Evolutionary conservation across 1,140 invertebrate species (phyloP).

Genomic region (Notospermus geniculatus): DNA sequence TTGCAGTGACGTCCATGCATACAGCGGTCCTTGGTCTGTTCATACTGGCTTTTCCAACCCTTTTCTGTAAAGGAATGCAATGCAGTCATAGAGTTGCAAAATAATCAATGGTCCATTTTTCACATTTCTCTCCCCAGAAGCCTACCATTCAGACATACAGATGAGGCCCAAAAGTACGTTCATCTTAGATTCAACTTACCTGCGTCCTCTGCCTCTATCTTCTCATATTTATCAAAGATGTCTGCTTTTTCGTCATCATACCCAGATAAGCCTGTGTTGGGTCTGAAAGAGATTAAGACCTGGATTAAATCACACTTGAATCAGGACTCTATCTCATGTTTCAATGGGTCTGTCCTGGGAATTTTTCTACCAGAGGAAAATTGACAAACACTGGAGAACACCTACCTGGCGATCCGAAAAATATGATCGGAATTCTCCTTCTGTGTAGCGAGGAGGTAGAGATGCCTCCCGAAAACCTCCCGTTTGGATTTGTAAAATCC

Average conservation of each 20-base stretch:
- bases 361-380: too few species aligned
- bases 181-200: too few species aligned
- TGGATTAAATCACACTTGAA: too few species aligned
- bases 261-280: constrained; percentile 47
- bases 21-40: constrained; percentile 35
- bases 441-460: constrained; percentile 43
- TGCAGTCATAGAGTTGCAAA: too few species aligned
- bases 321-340: too few species aligned
- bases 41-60: constrained; percentile 41
- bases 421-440: constrained; percentile 44
- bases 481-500: constrained; percentile 46
- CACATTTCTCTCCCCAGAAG: too few species aligned
- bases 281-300: constrained; percentile 30
- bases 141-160: too few species aligned
- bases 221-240: constrained; percentile 40
- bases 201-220: constrained; percentile 35
- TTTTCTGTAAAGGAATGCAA: constrained; percentile 33
- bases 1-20: constrained; percentile 44
- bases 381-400: too few species aligned
- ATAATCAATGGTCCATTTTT: not conserved
- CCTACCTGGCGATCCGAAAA: constrained; percentile 43
- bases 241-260: constrained; percentile 48
- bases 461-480: constrained; percentile 36
- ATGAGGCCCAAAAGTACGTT: too few species aligned
- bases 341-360: too few species aligned